Evolutionary conservation across 2,113 vertebrate genomes (phyloP), one percentile per base, ranked within the genome.

Genomic region (Beaufortia kweichowensis): DNA sequence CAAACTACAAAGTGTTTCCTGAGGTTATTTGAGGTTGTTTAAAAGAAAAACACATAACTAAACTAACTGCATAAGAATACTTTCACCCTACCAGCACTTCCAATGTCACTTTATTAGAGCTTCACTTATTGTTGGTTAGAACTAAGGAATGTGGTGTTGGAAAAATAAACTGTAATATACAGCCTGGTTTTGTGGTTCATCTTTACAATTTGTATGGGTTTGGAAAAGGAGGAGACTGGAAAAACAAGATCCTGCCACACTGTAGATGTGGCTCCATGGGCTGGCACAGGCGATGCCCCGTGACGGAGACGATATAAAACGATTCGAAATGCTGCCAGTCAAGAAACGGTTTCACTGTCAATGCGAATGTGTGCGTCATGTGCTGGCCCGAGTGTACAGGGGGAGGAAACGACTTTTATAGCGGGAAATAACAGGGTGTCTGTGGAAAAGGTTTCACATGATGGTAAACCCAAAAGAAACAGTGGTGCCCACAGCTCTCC

Each of bases 101-200:
- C 21, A 80, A 24, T 76, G 43, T 75, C 12, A 67, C 79, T 84
- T 84, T 84, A 81, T 86, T 79, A 67, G 82, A 0, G 11, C 61
- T 57, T 71, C 69, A 60, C 77, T 85, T 85, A 81, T 86, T 56
- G 39, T 2, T 4, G 75, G 66, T 62, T 78, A 77, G 70, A 31
- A n/a, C 9, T 3, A 46, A 57, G 55, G 71, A 82, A 79, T 75
- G 65, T 2, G 65, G 80, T 69, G 71, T 53, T 80, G 78, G 73
- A 86, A 57, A 24, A 66, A 77, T 8, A 33, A 73, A 85, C 79
- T 84, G 67, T 67, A 83, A 81, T 60, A 68, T 53, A 69, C 15
- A 66, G 72, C 75, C 82, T 57, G 67, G 78, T 81, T 84, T 78
- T 76, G 82, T 70, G 84, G 88, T 76, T 79, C 77, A 65, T 78